Conservation (phyloP, 2,888 invertebrate genomes). For the Ligdia adustata region DNA sequence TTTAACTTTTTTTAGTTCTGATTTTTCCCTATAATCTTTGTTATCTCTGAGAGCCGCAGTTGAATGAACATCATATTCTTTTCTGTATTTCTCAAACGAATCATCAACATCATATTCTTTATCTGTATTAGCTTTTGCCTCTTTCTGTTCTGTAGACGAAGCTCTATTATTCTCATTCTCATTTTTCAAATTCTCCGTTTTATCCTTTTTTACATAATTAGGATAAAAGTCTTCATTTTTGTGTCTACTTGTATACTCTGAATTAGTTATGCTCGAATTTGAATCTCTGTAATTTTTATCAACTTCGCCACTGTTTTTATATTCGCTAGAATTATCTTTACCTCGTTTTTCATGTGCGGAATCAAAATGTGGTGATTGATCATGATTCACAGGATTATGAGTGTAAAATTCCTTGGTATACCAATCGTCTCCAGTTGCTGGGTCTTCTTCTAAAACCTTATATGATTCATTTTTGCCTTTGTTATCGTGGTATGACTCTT, state of each 20-base stretch:
- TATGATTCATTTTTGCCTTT: slow-evolving; percentile 15
- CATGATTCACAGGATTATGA: slow-evolving; percentile 35
- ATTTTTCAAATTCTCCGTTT: too few relatives aligned
- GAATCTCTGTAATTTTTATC: slow-evolving; percentile 15
- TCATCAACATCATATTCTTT: too few relatives aligned
- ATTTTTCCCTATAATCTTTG: too few relatives aligned
- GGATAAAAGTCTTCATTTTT: slow-evolving; percentile 5
- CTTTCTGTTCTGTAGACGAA: too few relatives aligned
- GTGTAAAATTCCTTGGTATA: slow-evolving; percentile 32
- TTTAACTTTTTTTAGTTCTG: neutral
- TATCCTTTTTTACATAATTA: too few relatives aligned
- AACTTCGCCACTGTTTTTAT: slow-evolving; percentile 7
- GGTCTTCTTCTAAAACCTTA: slow-evolving; percentile 26
- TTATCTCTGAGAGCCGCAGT: too few relatives aligned
- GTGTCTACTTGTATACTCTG: neutral
- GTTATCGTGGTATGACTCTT: slow-evolving; percentile 7
- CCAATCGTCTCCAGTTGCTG: slow-evolving; percentile 30
- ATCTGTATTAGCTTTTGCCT: too few relatives aligned
- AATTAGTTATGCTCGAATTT: slow-evolving; percentile 1
- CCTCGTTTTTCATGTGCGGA: slow-evolving; percentile 19
- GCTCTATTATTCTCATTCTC: slow-evolving; percentile 3
- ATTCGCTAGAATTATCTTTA: slow-evolving; percentile 5
- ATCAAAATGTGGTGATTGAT: slow-evolving; percentile 26
- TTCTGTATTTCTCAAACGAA: too few relatives aligned
- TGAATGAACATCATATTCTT: neutral